phyloP scores from a whole-genome alignment of 2,888 invertebrate genomes.

The Nemotelus pantherinus region DNA sequence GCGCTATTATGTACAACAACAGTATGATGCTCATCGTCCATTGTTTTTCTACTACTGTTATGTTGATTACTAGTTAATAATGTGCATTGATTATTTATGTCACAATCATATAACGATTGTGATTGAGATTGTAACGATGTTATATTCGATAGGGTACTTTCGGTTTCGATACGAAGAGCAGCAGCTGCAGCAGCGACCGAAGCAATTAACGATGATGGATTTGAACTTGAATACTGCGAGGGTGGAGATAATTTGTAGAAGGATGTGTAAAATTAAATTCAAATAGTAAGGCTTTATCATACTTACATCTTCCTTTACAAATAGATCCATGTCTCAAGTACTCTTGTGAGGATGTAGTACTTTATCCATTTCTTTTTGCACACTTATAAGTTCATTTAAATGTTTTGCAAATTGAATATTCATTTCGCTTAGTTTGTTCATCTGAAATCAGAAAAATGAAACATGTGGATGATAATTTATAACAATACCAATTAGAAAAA shows the following conservation, averaged over 20 bases:
- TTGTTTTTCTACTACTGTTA: constrained; percentile 27
- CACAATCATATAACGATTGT: constrained; percentile 62
- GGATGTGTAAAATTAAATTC: background rate
- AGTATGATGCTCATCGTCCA: constrained; percentile 47
- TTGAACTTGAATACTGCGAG: constrained; percentile 32
- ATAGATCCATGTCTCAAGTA: constrained; percentile 64
- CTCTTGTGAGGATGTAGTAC: constrained; percentile 63
- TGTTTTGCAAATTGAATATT: constrained; percentile 62
- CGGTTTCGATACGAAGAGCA: constrained; percentile 56
- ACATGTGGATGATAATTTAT: too few species aligned
- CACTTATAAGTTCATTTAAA: constrained; percentile 61
- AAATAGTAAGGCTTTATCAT: background rate
- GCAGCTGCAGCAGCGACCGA: constrained; percentile 24
- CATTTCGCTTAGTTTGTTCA: constrained; percentile 62
- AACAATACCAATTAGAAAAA: too few species aligned
- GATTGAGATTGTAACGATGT: constrained; percentile 64
- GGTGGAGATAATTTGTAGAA: background rate
- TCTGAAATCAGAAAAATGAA: constrained; percentile 52
- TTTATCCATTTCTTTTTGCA: constrained; percentile 65
- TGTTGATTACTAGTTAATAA: constrained; percentile 41
- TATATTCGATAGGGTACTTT: constrained; percentile 64
- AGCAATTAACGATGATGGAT: constrained; percentile 28
- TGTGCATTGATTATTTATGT: constrained; percentile 51
- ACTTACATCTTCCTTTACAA: constrained; percentile 54
- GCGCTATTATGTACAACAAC: constrained; percentile 47